phyloP scores from a whole-genome alignment of 2,113 vertebrate genomes.

The Tupaia tana region DNA sequence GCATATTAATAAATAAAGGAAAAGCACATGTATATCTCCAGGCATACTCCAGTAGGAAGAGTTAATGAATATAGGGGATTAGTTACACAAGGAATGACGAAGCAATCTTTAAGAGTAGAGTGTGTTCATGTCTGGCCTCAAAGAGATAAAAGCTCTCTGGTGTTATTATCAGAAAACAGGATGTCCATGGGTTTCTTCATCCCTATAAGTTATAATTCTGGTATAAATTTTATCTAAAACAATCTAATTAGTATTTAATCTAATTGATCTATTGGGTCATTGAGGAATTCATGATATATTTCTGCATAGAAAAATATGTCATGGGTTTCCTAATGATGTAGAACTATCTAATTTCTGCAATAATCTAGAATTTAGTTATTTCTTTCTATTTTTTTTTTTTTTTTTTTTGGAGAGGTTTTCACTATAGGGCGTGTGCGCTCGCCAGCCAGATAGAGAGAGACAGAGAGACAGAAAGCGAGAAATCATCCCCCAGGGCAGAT shows the following conservation, averaged over 20 bases:
- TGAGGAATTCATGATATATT: no score
- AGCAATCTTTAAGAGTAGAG: not conserved
- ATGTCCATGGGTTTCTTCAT: not conserved
- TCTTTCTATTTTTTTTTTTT: no score
- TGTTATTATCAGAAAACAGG: not conserved
- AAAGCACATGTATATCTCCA: not conserved
- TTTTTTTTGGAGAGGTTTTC: no score
- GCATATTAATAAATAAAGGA: not conserved
- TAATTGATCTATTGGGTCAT: not conserved
- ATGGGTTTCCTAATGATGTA: no score
- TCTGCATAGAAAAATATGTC: no score
- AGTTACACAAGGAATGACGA: not conserved
- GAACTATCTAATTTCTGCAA: not conserved
- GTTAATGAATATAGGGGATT: not conserved
- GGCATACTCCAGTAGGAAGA: not conserved
- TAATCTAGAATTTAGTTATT: not conserved
- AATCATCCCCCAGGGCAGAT: no score
- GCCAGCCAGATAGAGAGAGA: no score
- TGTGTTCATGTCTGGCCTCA: not conserved
- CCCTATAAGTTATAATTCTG: constrained; percentile 1
- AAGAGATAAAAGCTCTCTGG: not conserved
- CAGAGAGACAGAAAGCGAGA: no score
- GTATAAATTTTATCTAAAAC: not conserved
- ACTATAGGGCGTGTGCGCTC: no score
- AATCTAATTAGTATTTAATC: not conserved